phyloP scores from a whole-genome alignment of 2,113 vertebrate species.

The Pygoscelis adeliae region DNA sequence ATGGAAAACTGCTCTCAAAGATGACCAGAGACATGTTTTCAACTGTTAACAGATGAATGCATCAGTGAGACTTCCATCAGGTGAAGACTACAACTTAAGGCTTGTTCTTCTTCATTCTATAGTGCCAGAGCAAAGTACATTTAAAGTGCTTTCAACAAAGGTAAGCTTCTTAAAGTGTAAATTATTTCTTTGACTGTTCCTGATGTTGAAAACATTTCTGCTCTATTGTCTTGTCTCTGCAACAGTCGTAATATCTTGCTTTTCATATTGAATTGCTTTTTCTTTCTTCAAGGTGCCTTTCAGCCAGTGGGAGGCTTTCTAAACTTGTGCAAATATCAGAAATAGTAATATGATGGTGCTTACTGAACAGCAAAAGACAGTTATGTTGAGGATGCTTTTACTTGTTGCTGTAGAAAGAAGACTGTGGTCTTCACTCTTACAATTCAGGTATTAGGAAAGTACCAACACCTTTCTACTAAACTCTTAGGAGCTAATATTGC shows the following conservation, averaged over 20 bases:
- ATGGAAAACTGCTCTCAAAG: background rate
- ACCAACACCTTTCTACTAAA: background rate
- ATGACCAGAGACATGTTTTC: background rate
- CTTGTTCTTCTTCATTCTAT: conserved; percentile 86
- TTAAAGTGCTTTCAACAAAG: conserved; percentile 94
- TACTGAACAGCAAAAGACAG: background rate
- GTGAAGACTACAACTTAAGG: conserved; percentile 83
- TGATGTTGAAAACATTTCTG: background rate
- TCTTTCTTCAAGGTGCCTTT: background rate
- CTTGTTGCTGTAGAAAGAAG: background rate
- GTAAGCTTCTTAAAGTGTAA: conserved; percentile 69
- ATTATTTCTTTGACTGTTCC: background rate
- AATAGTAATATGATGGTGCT: background rate
- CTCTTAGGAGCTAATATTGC: background rate
- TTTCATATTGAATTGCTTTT: background rate
- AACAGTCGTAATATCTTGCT: background rate
- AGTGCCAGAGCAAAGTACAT: conserved; percentile 88
- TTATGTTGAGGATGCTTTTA: background rate
- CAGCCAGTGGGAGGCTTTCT: background rate
- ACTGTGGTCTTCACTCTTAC: background rate
- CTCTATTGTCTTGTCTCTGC: conserved; percentile 14
- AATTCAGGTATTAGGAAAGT: background rate
- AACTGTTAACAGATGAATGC: conserved; percentile 81
- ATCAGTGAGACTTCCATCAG: conserved; percentile 83
- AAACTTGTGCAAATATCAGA: background rate